phyloP scores from a whole-genome alignment of 2,797 vertebrate genomes.

The Luscinia luscinia region DNA sequence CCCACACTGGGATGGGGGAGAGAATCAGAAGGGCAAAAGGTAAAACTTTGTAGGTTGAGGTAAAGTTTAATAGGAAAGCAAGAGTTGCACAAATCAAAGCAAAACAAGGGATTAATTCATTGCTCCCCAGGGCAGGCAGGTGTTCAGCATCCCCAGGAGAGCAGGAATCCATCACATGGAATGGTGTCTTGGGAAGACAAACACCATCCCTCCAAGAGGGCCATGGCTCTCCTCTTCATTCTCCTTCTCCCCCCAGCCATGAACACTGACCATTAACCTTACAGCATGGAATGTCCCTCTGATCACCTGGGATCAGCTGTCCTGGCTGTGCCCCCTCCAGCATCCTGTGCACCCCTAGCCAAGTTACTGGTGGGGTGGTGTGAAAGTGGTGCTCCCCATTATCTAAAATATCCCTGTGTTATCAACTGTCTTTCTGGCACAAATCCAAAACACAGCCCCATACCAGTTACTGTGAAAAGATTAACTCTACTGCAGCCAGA shows the following conservation, averaged over 20 bases:
- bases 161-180: background rate
- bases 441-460: background rate
- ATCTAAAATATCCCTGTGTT: background rate
- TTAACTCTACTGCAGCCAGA: background rate
- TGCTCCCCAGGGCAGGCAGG: fast-evolving
- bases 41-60: background rate
- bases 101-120: background rate
- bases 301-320: background rate
- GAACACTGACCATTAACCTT: fast-evolving
- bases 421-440: background rate
- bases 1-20: too few species aligned
- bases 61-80: background rate
- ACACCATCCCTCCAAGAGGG: fast-evolving
- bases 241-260: background rate
- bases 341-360: fast-evolving
- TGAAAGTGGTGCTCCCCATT: background rate
- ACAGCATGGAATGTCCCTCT: fast-evolving
- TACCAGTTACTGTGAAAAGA: background rate
- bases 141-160: background rate
- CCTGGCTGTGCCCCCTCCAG: background rate
- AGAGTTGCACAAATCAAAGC: fast-evolving
- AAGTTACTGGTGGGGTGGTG: fast-evolving
- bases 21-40: background rate
- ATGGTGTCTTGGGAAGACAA: background rate
- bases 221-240: background rate